Evolutionary conservation across 2,888 invertebrate species (phyloP).

Genomic region (Ennomos quercinarius): DNA sequence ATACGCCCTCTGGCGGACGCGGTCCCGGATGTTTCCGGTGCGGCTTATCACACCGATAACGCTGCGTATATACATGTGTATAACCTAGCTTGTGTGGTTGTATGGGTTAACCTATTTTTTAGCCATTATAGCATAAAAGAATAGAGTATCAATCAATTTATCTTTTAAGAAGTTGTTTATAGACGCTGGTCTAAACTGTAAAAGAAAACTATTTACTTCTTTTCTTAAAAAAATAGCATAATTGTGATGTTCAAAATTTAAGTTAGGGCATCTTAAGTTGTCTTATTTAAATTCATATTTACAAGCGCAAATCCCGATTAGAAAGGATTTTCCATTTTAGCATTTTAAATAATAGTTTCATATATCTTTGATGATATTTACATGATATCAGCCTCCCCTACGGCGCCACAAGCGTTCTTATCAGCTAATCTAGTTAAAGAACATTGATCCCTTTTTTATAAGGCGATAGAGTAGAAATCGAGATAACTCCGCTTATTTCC

Average conservation of each 20-base stretch:
- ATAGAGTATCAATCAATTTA: background rate
- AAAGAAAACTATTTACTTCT: too few species aligned
- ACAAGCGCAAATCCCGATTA: too few species aligned
- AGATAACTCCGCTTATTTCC: slow-evolving; percentile 79
- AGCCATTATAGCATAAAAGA: slow-evolving; percentile 1
- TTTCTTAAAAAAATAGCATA: too few species aligned
- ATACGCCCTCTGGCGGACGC: slow-evolving; percentile 63
- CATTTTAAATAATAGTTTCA: background rate
- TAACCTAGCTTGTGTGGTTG: slow-evolving; percentile 22
- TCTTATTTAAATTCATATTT: too few species aligned
- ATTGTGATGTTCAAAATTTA: too few species aligned
- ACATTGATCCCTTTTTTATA: slow-evolving; percentile 76
- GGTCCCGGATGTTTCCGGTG: slow-evolving; percentile 65
- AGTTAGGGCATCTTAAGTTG: too few species aligned
- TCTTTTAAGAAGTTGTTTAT: too few species aligned
- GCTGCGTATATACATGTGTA: slow-evolving; percentile 52
- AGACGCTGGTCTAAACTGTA: too few species aligned
- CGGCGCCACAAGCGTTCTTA: slow-evolving; percentile 44
- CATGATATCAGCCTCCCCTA: slow-evolving; percentile 12
- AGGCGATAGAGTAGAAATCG: slow-evolving; percentile 72
- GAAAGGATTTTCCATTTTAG: background rate
- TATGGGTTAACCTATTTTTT: slow-evolving; percentile 56
- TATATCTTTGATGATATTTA: slow-evolving; percentile 3
- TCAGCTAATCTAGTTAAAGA: slow-evolving; percentile 66
- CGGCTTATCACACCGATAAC: slow-evolving; percentile 79